Conservation (phyloP, 1,140 invertebrate species). For the Portunus trituberculatus region DNA sequence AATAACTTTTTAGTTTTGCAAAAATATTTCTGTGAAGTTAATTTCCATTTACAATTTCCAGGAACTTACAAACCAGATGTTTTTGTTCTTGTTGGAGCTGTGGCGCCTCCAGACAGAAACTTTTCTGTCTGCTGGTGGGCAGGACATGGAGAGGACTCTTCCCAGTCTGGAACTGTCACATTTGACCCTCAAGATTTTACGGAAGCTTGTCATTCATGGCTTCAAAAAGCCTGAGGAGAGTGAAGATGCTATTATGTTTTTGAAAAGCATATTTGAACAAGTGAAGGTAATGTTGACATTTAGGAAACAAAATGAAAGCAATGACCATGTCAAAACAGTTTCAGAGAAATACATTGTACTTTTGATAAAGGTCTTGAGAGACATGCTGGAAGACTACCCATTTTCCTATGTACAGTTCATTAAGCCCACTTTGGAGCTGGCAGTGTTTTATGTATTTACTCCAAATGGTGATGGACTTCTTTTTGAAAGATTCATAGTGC, state of each 20-base stretch:
- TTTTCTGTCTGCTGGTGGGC: slow-evolving; percentile 78
- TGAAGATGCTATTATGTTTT: slow-evolving; percentile 87
- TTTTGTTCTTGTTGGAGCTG: slow-evolving; percentile 74
- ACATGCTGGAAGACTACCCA: slow-evolving; percentile 88
- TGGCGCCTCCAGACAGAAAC: slow-evolving; percentile 78
- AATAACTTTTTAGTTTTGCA: background rate
- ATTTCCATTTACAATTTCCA: slow-evolving; percentile 37
- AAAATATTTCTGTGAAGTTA: background rate
- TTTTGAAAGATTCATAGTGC: slow-evolving; percentile 93
- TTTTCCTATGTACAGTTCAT: slow-evolving; percentile 90
- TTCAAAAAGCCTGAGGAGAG: slow-evolving; percentile 89
- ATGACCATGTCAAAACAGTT: slow-evolving; percentile 83
- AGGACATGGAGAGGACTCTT: slow-evolving; percentile 61
- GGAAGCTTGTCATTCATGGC: slow-evolving; percentile 91
- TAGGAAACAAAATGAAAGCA: slow-evolving; percentile 77
- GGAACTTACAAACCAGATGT: slow-evolving; percentile 76
- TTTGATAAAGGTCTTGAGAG: slow-evolving; percentile 87
- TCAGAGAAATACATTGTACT: slow-evolving; percentile 90
- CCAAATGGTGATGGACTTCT: slow-evolving; percentile 86
- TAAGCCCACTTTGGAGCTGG: slow-evolving; percentile 88
- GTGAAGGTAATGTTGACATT: slow-evolving; percentile 83
- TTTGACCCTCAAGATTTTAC: slow-evolving; percentile 88
- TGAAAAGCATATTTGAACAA: slow-evolving; percentile 81
- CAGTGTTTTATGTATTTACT: slow-evolving; percentile 92
- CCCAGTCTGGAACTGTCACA: slow-evolving; percentile 87